Evolutionary conservation across 2,888 invertebrate species (phyloP), one percentile per base, ranked within the genome.

Genomic region (Troides helena): DNA sequence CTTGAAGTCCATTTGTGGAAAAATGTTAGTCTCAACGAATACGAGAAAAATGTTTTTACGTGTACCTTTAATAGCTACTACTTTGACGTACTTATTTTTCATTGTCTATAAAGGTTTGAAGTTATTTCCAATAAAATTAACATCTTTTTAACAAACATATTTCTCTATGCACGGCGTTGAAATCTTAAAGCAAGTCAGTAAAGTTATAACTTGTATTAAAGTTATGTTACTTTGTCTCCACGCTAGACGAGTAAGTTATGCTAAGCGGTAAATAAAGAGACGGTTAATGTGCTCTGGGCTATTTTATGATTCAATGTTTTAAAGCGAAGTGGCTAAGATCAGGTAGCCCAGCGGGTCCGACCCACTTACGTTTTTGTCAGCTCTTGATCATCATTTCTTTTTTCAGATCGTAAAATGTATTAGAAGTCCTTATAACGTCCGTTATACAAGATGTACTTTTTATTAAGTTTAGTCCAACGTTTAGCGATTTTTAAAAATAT

Each of bases 221-320:
- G 46, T 46, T 46, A 46, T 46, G 14, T 46, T 46, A 12, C 43
- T 46, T 12, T 46, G 46, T 46, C 46, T 46, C 10, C 21, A 56
- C 21, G 18, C 56, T 21, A 56, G n/a, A 58, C 56, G 21, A 43
- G 43, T 23, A 36, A 62, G 70, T 67, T 66, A 67, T 67, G 67
- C 43, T 70, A 67, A 66, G 30, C 43, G 63, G 25, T 21, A 39
- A 62, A 67, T 70, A 70, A 70, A 67, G 56, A 60, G 61, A 43
- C 53, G 67, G 60, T 25, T 53, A 23, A 39, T 59, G 50, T 56
- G 67, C 61, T 43, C 36, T 53, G 43, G 50, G 5, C 30, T 17
- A 56, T 61, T 70, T 62, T 65, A 67, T 67, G 70, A 70, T 57
- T 63, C 64, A 70, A 67, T 63, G 36, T 10, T 30, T 30, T 53